These are phyloP conservation scores for Scaptomyza graminum DNA, from an alignment of 1,140 invertebrate genomes.

Conservation along the genomic window DNA sequence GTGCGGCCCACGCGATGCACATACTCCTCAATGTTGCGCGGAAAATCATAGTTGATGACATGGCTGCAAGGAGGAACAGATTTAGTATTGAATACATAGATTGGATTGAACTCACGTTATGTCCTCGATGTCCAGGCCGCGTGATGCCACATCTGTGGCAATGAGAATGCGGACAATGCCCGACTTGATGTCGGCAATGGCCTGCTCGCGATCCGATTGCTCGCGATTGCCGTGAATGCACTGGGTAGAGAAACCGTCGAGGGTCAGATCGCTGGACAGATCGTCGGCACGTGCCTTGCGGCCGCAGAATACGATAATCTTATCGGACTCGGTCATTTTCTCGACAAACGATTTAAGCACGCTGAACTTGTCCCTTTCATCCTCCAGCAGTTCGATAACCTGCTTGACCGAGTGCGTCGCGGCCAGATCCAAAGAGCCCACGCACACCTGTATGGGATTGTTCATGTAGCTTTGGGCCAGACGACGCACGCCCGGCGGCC, in stretches of 20 bases:
- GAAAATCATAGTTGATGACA: slow-evolving; percentile 96
- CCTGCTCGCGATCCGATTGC: slow-evolving; percentile 93
- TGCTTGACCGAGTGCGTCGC: slow-evolving; percentile 94
- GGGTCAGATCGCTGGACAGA: slow-evolving; percentile 90
- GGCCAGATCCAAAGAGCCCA: slow-evolving; percentile 93
- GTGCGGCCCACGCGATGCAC: slow-evolving; percentile 95
- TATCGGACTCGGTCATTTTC: slow-evolving; percentile 88
- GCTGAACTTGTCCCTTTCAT: slow-evolving; percentile 89
- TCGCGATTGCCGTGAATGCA: slow-evolving; percentile 95
- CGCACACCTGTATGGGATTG: slow-evolving; percentile 94
- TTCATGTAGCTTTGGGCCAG: slow-evolving; percentile 93
- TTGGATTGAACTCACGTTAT: slow-evolving; percentile 91
- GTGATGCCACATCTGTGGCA: slow-evolving; percentile 96
- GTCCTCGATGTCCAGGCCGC: slow-evolving; percentile 96
- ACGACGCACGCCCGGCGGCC: slow-evolving; percentile 92
- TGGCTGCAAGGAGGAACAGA: slow-evolving; percentile 44
- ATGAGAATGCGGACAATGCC: slow-evolving; percentile 92
- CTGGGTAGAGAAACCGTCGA: slow-evolving; percentile 88
- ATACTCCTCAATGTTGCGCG: slow-evolving; percentile 95
- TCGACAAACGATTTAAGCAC: slow-evolving; percentile 71
- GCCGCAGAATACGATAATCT: slow-evolving; percentile 95
- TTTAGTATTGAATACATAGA: no score
- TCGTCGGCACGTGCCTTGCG: slow-evolving; percentile 92
- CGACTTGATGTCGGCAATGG: slow-evolving; percentile 91
- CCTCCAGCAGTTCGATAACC: slow-evolving; percentile 88